A percentile compares a stretch with the other conserved stretches of the same genome.
phyloP scores from a whole-genome alignment of 2,113 vertebrate species.

The Pangasianodon gigas region DNA sequence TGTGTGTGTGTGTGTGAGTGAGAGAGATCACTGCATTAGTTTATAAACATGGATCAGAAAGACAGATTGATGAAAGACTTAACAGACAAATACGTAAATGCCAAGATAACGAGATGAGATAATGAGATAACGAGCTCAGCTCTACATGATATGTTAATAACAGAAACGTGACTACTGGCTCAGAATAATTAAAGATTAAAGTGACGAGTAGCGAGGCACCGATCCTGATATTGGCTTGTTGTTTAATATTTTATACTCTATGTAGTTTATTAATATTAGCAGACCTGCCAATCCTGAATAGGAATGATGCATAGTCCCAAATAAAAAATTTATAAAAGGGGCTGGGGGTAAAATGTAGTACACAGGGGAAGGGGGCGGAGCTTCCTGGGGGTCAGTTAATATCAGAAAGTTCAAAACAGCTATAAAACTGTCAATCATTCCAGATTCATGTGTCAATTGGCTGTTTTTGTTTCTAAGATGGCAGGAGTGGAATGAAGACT shows the following conservation, averaged over 20 bases:
- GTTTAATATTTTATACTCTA: not conserved
- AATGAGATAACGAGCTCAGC: not conserved
- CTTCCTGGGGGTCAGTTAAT: not conserved
- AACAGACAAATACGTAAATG: not conserved
- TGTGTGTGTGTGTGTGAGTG: not conserved
- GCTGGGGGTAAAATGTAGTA: not conserved
- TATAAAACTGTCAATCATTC: not conserved
- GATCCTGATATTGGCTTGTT: not conserved
- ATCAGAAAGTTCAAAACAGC: too few relatives aligned
- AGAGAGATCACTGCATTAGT: not conserved
- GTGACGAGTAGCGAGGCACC: not conserved
- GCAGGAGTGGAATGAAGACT: too few relatives aligned
- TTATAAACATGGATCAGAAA: constrained; percentile 6
- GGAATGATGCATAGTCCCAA: not conserved
- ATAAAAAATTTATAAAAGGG: not conserved
- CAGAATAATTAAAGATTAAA: not conserved
- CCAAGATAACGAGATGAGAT: not conserved
- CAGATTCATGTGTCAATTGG: not conserved
- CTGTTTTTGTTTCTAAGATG: too few relatives aligned
- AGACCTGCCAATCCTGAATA: not conserved
- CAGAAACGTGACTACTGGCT: not conserved
- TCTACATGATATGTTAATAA: not conserved
- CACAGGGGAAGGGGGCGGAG: not conserved
- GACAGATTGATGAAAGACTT: not conserved
- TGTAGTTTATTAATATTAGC: not conserved